Evolutionary conservation across 2,113 vertebrate species (phyloP).

Genomic region (Ophthalmolycus amberensis): DNA sequence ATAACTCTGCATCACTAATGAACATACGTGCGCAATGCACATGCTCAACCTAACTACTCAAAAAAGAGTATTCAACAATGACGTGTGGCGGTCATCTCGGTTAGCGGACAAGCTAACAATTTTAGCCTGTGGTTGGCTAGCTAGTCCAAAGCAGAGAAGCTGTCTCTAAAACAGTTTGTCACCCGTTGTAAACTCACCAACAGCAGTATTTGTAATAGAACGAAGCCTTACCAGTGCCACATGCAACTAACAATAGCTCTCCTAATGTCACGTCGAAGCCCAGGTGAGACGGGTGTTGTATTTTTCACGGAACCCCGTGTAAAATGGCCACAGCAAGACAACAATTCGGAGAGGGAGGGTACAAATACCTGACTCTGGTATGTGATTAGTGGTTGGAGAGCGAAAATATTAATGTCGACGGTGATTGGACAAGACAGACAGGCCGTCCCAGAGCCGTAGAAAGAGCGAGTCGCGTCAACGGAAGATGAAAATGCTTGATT

Average conservation of each 20-base stretch:
- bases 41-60: background rate
- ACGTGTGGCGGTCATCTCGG: conserved; percentile 68
- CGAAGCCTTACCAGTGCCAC: conserved; percentile 57
- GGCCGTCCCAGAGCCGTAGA: background rate
- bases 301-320: conserved; percentile 48
- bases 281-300: conserved; percentile 14
- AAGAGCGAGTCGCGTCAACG: background rate
- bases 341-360: conserved; percentile 56
- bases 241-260: background rate
- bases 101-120: conserved; percentile 69
- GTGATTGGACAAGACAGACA: conserved; percentile 67
- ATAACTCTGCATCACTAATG: background rate
- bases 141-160: background rate
- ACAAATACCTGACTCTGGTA: background rate
- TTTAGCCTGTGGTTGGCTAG: conserved; percentile 41
- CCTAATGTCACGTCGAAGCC: conserved; percentile 11
- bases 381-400: conserved; percentile 61
- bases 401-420: background rate
- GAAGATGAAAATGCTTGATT: background rate
- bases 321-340: conserved; percentile 81
- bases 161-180: background rate
- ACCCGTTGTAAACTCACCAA: background rate
- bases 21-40: background rate
- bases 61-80: conserved; percentile 59
- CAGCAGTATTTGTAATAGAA: background rate